A percentile compares a stretch with the other conserved stretches of the same genome.
Conservation (phyloP, 2,888 invertebrate species). For the Ophioninae sp. region DNA sequence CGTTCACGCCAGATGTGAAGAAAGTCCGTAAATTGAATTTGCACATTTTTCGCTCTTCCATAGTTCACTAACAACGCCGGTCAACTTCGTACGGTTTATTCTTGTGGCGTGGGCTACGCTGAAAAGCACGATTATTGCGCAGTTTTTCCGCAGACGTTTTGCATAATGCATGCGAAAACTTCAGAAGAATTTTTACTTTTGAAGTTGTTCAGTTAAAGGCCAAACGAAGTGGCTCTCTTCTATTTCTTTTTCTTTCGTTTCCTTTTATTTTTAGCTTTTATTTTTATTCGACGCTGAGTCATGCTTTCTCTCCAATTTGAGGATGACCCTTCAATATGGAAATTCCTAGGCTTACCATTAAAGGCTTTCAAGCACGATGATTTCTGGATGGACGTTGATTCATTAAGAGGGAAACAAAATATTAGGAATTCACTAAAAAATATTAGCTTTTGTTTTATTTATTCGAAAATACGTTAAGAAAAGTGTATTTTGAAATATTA, state of each 20-base stretch:
- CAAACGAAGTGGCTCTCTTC: not conserved
- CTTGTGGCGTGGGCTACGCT: not conserved
- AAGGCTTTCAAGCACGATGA: no score
- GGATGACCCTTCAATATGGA: no score
- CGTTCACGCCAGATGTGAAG: not conserved
- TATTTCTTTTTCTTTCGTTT: not conserved
- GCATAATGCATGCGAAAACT: conserved; percentile 1
- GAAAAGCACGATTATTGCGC: not conserved
- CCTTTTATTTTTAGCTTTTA: no score
- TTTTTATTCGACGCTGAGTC: not conserved
- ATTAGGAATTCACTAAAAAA: no score
- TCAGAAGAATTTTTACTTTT: not conserved
- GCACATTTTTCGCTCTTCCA: conserved; percentile 1
- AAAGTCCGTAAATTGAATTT: not conserved
- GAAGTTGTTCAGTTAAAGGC: not conserved
- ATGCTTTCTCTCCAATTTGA: no score
- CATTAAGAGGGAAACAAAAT: no score
- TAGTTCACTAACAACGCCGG: not conserved
- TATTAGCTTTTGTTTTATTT: no score
- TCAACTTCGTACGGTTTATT: not conserved
- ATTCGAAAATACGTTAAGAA: no score
- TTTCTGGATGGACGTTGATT: no score
- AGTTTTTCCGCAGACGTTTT: not conserved
- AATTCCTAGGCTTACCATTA: no score
- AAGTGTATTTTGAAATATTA: no score